Conservation (phyloP, 2,113 vertebrate species). For the Menidia beryllina region DNA sequence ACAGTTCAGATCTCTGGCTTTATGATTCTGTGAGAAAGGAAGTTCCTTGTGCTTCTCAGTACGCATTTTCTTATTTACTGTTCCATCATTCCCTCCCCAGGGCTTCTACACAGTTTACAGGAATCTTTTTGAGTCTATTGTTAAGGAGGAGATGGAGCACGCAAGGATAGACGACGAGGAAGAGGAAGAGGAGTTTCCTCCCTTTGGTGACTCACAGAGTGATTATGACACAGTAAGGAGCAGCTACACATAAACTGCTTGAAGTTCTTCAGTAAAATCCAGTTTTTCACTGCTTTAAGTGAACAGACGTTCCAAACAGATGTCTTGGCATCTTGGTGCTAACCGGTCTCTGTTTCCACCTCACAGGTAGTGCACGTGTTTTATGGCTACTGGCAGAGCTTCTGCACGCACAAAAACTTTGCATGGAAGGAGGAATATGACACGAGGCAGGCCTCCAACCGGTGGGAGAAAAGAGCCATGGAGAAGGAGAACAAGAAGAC, state of each 20-base stretch:
- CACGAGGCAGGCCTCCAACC: slow-evolving; percentile 93
- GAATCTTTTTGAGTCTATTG: slow-evolving; percentile 90
- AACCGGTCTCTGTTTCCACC: neutral
- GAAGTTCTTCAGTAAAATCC: neutral
- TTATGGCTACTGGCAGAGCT: slow-evolving; percentile 98
- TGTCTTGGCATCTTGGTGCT: neutral
- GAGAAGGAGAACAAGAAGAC: slow-evolving; percentile 98
- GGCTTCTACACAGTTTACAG: slow-evolving; percentile 93
- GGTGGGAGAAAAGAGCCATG: slow-evolving; percentile 98
- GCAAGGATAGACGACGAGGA: slow-evolving; percentile 81
- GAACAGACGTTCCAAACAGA: neutral
- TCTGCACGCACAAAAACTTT: slow-evolving; percentile 93
- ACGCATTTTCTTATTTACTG: slow-evolving; percentile 18
- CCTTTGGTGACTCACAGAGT: slow-evolving; percentile 91
- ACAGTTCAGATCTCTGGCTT: neutral
- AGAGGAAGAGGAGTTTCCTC: slow-evolving; percentile 85
- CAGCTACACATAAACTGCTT: neutral
- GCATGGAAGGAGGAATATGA: slow-evolving; percentile 98
- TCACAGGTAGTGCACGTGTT: slow-evolving; percentile 92
- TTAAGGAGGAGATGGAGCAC: slow-evolving; percentile 90
- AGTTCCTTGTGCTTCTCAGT: slow-evolving; percentile 3
- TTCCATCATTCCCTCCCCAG: slow-evolving; percentile 65
- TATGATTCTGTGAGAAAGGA: slow-evolving; percentile 19
- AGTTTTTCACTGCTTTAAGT: neutral
- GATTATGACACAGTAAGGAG: slow-evolving; percentile 92